Conservation (phyloP, 2,113 vertebrate genomes). For the Cinclus mexicanus region DNA sequence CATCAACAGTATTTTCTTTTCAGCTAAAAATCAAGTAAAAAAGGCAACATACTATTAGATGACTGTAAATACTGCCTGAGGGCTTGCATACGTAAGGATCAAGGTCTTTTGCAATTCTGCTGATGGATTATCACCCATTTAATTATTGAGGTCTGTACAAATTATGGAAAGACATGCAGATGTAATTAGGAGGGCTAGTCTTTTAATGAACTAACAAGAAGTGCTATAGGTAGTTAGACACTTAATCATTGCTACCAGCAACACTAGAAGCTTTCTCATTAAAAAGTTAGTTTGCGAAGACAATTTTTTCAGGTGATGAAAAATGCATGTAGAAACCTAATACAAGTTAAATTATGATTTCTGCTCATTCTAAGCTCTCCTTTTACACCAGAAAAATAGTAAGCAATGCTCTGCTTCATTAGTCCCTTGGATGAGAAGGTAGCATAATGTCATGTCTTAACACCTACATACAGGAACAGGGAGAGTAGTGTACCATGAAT, state of each 20-base stretch:
- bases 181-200: not conserved
- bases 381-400: not conserved
- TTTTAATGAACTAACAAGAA: conserved; percentile 46
- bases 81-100: not conserved
- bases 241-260: conserved; percentile 23
- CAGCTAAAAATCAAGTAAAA: conserved; percentile 45
- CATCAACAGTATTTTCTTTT: not conserved
- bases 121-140: conserved; percentile 42
- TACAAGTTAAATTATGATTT: not conserved
- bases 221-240: not conserved
- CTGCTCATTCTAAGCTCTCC: not conserved
- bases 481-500: not conserved
- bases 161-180: conserved; percentile 29
- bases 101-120: conserved; percentile 17
- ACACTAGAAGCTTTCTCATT: conserved; percentile 20
- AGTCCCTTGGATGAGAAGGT: not conserved
- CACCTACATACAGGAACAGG: not conserved
- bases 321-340: conserved; percentile 15
- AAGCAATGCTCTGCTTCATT: not conserved
- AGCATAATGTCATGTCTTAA: not conserved
- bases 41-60: not conserved
- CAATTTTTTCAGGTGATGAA: conserved; percentile 12
- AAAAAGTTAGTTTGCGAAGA: not conserved
- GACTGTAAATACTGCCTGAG: conserved; percentile 5
- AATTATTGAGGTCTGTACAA: conserved; percentile 48